Percentiles rank a stretch among this genome's conserved stretches.
These are phyloP conservation scores for Allolobophora icterica DNA, from an alignment of 2,888 invertebrate species.

Conservation along the genomic window DNA sequence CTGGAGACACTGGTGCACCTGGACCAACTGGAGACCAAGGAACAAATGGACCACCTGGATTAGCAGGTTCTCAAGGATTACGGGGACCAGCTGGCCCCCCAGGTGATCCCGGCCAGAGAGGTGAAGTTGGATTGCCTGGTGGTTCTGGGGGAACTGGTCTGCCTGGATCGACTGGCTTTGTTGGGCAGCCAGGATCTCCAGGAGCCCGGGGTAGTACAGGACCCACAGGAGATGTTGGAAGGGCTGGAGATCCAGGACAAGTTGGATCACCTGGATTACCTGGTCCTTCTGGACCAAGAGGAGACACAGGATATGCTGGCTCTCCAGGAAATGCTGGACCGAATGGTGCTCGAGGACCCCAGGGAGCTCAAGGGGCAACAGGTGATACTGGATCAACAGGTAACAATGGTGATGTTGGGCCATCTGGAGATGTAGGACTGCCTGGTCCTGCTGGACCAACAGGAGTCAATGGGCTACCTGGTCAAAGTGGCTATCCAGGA, in stretches of 20 bases:
- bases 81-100: constrained; percentile 36
- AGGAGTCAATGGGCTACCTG: constrained; percentile 38
- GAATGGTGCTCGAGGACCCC: constrained; percentile 41
- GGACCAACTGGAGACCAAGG: constrained; percentile 43
- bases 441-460: constrained; percentile 40
- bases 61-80: constrained; percentile 41
- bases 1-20: constrained; percentile 59
- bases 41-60: constrained; percentile 31
- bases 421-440: constrained; percentile 37
- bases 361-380: constrained; percentile 39
- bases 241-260: constrained; percentile 37
- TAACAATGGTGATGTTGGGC: constrained; percentile 32
- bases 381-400: constrained; percentile 41
- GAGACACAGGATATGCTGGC: constrained; percentile 44
- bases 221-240: constrained; percentile 23
- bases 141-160: constrained; percentile 37
- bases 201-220: constrained; percentile 39
- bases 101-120: constrained; percentile 39
- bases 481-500: constrained; percentile 42
- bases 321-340: constrained; percentile 40
- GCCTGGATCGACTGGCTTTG: constrained; percentile 51
- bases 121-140: constrained; percentile 36
- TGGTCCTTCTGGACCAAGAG: constrained; percentile 48
- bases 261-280: constrained; percentile 40
- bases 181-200: constrained; percentile 45